Evolutionary conservation across 2,113 vertebrate species (phyloP).

Genomic region (Alexandromys fortis): DNA sequence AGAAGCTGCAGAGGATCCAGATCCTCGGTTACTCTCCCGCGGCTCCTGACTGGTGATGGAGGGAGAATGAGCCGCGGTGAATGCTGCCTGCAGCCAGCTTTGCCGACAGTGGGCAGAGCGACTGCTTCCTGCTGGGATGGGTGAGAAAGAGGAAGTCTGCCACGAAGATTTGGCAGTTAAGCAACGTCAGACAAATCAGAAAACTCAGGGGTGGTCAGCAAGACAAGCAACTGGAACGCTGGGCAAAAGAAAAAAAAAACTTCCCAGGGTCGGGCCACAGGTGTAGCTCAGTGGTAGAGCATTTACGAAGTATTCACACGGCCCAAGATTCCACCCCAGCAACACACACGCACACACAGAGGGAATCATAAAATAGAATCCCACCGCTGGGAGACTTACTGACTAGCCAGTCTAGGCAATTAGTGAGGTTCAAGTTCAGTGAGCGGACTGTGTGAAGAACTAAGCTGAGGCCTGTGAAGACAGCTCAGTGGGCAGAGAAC

Average conservation of each 20-base stretch:
- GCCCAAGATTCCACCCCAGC: not conserved
- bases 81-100: not conserved
- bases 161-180: accelerated
- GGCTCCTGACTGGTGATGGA: not conserved
- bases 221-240: not conserved
- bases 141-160: not conserved
- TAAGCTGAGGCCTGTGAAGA: not conserved
- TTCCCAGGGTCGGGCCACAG: not conserved
- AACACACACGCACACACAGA: not conserved
- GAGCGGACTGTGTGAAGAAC: no score
- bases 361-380: no score
- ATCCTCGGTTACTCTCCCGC: not conserved
- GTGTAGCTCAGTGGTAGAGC: not conserved
- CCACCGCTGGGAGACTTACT: no score
- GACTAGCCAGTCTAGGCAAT: no score
- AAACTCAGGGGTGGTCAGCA: accelerated
- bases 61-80: no score
- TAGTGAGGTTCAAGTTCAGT: no score
- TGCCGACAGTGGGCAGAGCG: accelerated
- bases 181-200: not conserved
- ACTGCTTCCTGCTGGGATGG: not conserved
- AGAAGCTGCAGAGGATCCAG: not conserved
- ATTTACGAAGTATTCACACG: not conserved
- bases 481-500: no score
- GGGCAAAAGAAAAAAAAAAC: not conserved